Percentiles rank a stretch among this genome's conserved stretches.
Conservation (phyloP, 1,140 invertebrate genomes). For the Cydia pomonella region DNA sequence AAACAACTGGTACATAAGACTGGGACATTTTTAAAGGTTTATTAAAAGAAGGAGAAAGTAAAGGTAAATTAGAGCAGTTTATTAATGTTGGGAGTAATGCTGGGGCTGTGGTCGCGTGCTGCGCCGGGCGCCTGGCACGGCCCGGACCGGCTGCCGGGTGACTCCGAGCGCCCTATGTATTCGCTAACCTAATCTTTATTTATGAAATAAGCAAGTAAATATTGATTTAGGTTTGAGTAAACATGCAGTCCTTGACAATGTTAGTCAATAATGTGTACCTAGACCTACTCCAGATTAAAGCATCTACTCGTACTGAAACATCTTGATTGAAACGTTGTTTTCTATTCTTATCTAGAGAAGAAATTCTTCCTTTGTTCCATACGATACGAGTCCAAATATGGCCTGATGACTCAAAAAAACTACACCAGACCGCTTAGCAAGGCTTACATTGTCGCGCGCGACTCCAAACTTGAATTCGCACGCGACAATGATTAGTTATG, state of each 20-base stretch:
- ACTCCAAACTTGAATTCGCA: too few species aligned
- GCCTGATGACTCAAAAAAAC: too few species aligned
- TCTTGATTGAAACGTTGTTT: too few species aligned
- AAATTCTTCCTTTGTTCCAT: too few species aligned
- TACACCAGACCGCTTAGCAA: too few species aligned
- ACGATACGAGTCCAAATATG: too few species aligned
- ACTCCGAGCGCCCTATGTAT: constrained; percentile 43
- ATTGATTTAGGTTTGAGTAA: constrained; percentile 6
- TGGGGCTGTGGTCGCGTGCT: constrained; percentile 53
- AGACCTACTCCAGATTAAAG: too few species aligned
- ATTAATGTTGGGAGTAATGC: constrained; percentile 78
- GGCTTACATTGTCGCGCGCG: too few species aligned
- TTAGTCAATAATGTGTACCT: not conserved
- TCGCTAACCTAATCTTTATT: constrained; percentile 24
- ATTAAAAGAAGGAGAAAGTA: constrained; percentile 77
- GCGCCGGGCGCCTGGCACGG: constrained; percentile 58
- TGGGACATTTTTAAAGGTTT: constrained; percentile 66
- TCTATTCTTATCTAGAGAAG: too few species aligned
- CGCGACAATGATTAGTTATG: too few species aligned
- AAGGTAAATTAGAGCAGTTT: constrained; percentile 77
- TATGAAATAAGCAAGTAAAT: not conserved
- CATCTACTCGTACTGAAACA: too few species aligned
- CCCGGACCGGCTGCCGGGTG: constrained; percentile 42
- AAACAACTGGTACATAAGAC: constrained; percentile 77
- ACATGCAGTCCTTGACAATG: not conserved